Base-by-base conservation (phyloP, 2,797 vertebrate genomes). In the Threskiornis aethiopicus region DNA sequence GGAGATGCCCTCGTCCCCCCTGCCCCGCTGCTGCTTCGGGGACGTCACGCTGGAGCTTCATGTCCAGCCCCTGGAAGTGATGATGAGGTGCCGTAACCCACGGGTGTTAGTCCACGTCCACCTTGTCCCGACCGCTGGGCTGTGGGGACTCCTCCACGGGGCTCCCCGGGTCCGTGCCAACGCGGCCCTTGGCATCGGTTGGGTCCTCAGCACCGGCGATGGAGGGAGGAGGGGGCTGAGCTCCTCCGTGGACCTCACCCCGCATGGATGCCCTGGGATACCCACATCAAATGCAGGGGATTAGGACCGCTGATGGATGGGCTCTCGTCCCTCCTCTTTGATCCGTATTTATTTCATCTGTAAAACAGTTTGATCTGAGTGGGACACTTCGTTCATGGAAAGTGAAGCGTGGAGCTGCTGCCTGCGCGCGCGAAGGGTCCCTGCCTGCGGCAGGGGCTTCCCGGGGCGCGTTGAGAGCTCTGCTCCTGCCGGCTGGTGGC, bases 151-250 rank as follows among this genome's bases (percentile, higher is more conserved):
- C 22, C 52, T 75, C 49, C 17, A 0, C 0, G 18, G 29, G 21
- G 18, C 29, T 77, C 51, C 47, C 13, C 7, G 16, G 12, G 24
- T 37, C 42, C 1, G 3, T 41, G 58, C 31, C 71, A 37, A 4
- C 5, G 0, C 2, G 58, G 26, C 29, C n/a, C 44, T 33, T 0
- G 5, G 54, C 62, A 18, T 22, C 6, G 4, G 12, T 12, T 2
- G 4, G 20, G 28, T 84, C 39, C 39, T 55, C n/a, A 7, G 49
- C 29, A 12, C 82, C 0, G 1, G 49, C 4, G 4, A 17, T 16
- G 75, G 29, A 47, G 41, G 25, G n/a, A 87, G 55, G 39, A 52
- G 57, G 5, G 9, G 10, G 26, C 80, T 37, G 80, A 54, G 57
- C 49, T 21, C 13, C 67, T 10, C 47, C 1, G 2, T 31, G 33